Evolutionary conservation across 2,888 invertebrate species (phyloP).

Genomic region (Trachelus stipa): DNA sequence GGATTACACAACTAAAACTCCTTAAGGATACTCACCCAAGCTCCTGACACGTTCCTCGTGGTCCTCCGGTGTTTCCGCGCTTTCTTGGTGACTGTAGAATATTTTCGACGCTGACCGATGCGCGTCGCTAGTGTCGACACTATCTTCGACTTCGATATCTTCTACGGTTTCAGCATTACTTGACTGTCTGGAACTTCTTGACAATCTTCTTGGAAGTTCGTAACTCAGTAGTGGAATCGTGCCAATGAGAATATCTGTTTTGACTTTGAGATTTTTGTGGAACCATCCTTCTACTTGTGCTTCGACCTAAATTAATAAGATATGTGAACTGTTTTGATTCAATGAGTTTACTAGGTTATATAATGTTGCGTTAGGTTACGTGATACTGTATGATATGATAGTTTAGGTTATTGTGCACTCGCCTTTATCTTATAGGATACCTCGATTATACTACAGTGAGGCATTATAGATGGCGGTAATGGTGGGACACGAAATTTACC

Average conservation of each 20-base stretch:
- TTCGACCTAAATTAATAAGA: slow-evolving; percentile 14
- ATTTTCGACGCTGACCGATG: background rate
- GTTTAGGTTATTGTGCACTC: background rate
- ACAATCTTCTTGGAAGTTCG: slow-evolving; percentile 7
- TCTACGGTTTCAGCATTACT: background rate
- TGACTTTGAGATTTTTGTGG: slow-evolving; percentile 21
- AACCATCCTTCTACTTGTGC: slow-evolving; percentile 21
- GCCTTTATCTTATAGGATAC: slow-evolving; percentile 19
- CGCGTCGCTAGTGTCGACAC: background rate
- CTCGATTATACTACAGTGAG: slow-evolving; percentile 15
- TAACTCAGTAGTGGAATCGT: slow-evolving; percentile 22
- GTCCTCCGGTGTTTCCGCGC: background rate
- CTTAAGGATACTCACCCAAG: slow-evolving; percentile 14
- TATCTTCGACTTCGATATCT: background rate
- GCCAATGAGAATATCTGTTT: slow-evolving; percentile 25
- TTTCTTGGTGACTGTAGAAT: background rate
- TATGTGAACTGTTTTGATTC: background rate
- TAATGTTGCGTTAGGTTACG: no score
- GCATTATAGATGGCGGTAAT: slow-evolving; percentile 18
- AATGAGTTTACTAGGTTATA: background rate
- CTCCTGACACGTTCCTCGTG: slow-evolving; percentile 15
- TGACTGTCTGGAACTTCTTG: background rate
- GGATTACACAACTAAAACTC: background rate
- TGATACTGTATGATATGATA: background rate
- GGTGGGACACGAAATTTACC: slow-evolving; percentile 13